These are phyloP conservation scores for Vanacampus margaritifer DNA, from an alignment of 2,113 vertebrate species.

Conservation along the genomic window DNA sequence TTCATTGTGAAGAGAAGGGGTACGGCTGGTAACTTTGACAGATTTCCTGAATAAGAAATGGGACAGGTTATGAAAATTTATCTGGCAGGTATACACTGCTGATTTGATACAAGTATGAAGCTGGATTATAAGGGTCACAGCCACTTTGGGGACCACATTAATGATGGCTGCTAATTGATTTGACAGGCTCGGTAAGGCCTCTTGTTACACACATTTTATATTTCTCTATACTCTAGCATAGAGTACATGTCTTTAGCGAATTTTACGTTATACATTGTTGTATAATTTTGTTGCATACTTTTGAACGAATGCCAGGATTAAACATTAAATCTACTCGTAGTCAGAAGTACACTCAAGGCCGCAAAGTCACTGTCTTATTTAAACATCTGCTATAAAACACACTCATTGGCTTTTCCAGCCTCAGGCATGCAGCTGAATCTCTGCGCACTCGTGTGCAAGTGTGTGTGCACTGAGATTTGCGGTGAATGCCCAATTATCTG, in stretches of 20 bases:
- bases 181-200: slow-evolving; percentile 56
- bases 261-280: neutral
- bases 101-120: slow-evolving; percentile 63
- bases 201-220: neutral
- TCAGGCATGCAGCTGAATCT: slow-evolving; percentile 36
- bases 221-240: neutral
- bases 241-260: neutral
- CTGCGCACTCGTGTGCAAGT: slow-evolving; percentile 25
- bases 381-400: slow-evolving; percentile 59
- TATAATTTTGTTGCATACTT: neutral
- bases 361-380: slow-evolving; percentile 45
- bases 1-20: slow-evolving; percentile 61
- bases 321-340: slow-evolving; percentile 30
- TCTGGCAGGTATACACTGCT: slow-evolving; percentile 69
- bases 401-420: slow-evolving; percentile 52
- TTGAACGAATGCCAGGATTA: slow-evolving; percentile 6
- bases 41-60: slow-evolving; percentile 70
- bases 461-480: slow-evolving; percentile 30
- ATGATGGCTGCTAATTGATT: slow-evolving; percentile 69
- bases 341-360: slow-evolving; percentile 40
- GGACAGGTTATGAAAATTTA: slow-evolving; percentile 67
- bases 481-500: slow-evolving; percentile 70
- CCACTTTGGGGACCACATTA: slow-evolving; percentile 53
- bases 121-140: slow-evolving; percentile 57
- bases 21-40: slow-evolving; percentile 62